phyloP scores from a whole-genome alignment of 2,113 vertebrate species.

The Grammomys surdaster region DNA sequence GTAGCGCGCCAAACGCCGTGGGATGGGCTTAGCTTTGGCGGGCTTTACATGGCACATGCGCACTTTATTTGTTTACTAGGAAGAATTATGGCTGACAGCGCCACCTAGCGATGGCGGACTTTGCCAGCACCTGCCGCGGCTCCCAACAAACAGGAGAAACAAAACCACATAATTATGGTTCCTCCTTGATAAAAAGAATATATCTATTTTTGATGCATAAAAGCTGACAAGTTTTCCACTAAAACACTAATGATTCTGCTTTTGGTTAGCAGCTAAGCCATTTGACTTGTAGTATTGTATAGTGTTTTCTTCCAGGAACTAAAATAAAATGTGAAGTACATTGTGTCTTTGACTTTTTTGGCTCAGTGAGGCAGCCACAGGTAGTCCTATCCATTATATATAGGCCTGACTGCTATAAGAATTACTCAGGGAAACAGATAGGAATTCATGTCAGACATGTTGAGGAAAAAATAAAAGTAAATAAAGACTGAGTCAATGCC shows the following conservation, averaged over 20 bases:
- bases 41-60: no score
- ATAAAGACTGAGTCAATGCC: background rate
- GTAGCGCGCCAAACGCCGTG: no score
- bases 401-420: background rate
- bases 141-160: background rate
- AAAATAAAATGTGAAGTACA: background rate
- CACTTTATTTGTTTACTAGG: no score
- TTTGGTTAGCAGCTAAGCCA: background rate
- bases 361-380: background rate
- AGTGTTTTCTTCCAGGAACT: background rate
- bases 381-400: background rate
- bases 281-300: background rate
- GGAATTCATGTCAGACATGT: background rate
- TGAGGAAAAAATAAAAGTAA: slow-evolving; percentile 33
- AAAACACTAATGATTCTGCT: background rate
- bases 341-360: background rate
- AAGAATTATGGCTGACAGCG: no score
- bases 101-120: no score
- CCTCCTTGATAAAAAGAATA: background rate
- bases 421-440: background rate
- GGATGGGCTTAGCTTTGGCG: no score
- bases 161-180: background rate
- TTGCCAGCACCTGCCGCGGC: no score
- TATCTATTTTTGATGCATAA: background rate
- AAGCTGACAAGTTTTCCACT: background rate